Evolutionary conservation across 2,797 vertebrate genomes (phyloP).

Genomic region (Simalia tracyae): DNA sequence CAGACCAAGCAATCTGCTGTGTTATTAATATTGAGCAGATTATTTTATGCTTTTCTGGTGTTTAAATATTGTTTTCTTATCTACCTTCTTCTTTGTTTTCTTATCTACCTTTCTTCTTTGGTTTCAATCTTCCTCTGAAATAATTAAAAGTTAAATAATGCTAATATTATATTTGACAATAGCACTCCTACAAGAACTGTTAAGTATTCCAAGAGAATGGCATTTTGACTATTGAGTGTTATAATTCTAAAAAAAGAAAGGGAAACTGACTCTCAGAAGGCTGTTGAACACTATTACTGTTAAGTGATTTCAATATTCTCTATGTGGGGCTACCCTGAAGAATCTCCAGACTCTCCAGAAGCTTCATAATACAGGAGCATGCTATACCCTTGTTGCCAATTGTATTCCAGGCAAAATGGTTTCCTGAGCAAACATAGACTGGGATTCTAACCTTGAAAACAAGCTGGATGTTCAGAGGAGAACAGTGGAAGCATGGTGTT

Average conservation of each 20-base stretch:
- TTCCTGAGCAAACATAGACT: too few relatives aligned
- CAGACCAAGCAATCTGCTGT: background rate
- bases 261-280: background rate
- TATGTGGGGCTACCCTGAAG: too few relatives aligned
- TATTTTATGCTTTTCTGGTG: background rate
- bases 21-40: background rate
- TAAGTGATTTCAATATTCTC: too few relatives aligned
- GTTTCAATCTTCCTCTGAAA: background rate
- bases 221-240: background rate
- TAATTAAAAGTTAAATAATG: background rate
- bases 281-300: too few relatives aligned
- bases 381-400: too few relatives aligned
- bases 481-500: too few relatives aligned
- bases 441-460: too few relatives aligned
- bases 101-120: too few relatives aligned
- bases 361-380: too few relatives aligned
- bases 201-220: slow-evolving; percentile 17
- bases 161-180: background rate
- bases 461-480: too few relatives aligned
- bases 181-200: background rate
- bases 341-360: too few relatives aligned
- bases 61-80: background rate
- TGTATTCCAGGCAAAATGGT: too few relatives aligned
- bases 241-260: slow-evolving; percentile 13
- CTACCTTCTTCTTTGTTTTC: background rate